Percentiles rank a stretch among this genome's conserved stretches.
Conservation (phyloP, 2,113 vertebrate species). For the Strix aluco region DNA sequence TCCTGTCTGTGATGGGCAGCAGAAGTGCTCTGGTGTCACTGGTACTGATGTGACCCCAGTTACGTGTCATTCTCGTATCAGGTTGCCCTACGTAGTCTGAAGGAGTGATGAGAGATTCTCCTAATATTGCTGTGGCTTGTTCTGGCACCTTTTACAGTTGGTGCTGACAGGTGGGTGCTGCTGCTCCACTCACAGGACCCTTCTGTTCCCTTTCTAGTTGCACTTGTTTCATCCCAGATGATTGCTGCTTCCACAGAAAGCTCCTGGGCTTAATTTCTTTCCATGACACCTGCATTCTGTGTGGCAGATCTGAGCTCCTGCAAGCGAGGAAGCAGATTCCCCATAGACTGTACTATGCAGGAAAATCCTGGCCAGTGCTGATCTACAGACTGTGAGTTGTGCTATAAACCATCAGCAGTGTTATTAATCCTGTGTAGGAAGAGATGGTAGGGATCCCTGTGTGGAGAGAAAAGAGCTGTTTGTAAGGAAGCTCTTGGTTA, state of each 20-base stretch:
- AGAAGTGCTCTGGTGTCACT: not conserved
- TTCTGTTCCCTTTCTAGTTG: not conserved
- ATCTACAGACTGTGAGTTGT: not conserved
- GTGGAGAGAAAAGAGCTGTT: not conserved
- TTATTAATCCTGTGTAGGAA: not conserved
- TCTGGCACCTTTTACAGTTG: not conserved
- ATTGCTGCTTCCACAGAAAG: not conserved
- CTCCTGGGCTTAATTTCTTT: not conserved
- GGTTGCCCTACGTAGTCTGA: not conserved
- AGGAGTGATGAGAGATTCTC: not conserved
- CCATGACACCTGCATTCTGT: not conserved
- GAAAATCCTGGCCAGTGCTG: not conserved
- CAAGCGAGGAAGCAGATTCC: not conserved
- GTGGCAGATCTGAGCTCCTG: not conserved
- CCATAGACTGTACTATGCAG: not conserved
- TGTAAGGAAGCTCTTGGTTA: not conserved
- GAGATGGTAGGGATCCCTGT: not conserved
- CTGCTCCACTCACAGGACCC: not conserved
- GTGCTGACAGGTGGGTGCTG: not conserved
- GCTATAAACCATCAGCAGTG: not conserved
- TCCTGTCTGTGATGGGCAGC: not conserved
- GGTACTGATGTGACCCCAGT: not conserved
- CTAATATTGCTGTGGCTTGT: not conserved
- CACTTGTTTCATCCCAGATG: not conserved
- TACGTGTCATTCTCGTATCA: not conserved